These are phyloP conservation scores for Dermatophagoides farinae DNA, from an alignment of 1,140 invertebrate genomes.

Conservation along the genomic window DNA sequence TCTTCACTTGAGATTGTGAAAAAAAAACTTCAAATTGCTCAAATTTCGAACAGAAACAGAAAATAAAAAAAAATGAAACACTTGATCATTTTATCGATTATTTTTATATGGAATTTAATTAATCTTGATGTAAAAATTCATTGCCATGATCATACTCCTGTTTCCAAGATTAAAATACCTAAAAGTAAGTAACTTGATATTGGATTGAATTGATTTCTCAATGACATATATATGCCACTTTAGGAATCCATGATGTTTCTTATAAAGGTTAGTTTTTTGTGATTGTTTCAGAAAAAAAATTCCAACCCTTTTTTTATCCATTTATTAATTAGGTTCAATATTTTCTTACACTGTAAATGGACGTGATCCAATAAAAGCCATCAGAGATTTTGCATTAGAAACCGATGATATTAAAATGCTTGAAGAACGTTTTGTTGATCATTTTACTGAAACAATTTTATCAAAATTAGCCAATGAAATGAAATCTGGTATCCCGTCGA, in stretches of 20 bases:
- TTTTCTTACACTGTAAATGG: background rate
- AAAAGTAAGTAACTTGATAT: background rate
- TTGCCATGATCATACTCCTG: background rate
- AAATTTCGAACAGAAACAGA: too few species aligned
- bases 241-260: background rate
- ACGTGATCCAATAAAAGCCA: background rate
- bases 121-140: too few species aligned
- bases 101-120: too few species aligned
- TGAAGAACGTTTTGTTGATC: conserved; percentile 11
- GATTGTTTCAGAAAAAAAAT: background rate
- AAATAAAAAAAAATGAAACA: too few species aligned
- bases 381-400: conserved; percentile 2
- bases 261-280: conserved; percentile 1
- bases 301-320: too few species aligned
- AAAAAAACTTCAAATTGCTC: too few species aligned
- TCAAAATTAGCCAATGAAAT: conserved; percentile 1
- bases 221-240: background rate
- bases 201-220: background rate
- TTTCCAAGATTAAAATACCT: background rate
- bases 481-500: conserved; percentile 1
- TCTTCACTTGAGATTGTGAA: too few species aligned
- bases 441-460: conserved; percentile 9
- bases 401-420: background rate
- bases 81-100: too few species aligned
- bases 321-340: background rate